Conservation (phyloP, 2,797 vertebrate genomes). For the Monodelphis domestica region DNA sequence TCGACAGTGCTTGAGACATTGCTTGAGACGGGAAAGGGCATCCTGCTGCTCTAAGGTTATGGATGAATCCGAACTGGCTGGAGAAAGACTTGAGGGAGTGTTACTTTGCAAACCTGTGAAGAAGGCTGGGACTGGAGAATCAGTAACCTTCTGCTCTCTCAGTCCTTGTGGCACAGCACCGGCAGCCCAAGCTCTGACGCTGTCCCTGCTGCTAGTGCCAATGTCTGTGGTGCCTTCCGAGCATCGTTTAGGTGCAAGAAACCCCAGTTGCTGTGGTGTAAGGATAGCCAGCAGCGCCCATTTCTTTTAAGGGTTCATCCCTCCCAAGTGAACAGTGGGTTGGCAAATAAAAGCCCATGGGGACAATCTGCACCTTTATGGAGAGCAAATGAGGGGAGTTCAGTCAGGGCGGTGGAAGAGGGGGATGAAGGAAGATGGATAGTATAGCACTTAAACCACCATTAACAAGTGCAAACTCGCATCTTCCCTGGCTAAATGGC, state of each 20-base stretch:
- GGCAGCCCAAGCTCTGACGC: background rate
- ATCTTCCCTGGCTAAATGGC: background rate
- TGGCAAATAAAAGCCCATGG: background rate
- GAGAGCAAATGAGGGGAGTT: background rate
- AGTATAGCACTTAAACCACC: background rate
- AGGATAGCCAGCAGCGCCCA: background rate
- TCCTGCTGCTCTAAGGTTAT: conserved; percentile 35
- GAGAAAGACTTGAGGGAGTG: background rate
- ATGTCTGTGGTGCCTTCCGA: background rate
- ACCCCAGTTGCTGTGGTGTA: background rate
- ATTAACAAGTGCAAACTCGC: conserved; percentile 42
- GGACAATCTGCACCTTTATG: background rate
- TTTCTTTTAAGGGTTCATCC: background rate
- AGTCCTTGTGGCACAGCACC: background rate
- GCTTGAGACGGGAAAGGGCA: background rate
- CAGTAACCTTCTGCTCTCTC: background rate
- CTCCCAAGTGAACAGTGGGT: background rate
- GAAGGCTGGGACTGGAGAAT: background rate
- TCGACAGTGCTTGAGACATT: background rate
- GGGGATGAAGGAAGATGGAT: background rate
- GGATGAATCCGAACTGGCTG: background rate
- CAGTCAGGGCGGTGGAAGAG: background rate
- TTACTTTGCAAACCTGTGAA: background rate
- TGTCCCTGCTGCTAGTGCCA: background rate
- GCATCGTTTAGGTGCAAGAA: background rate